Conservation (phyloP, 2,888 invertebrate species). For the Harmothoe impar region DNA sequence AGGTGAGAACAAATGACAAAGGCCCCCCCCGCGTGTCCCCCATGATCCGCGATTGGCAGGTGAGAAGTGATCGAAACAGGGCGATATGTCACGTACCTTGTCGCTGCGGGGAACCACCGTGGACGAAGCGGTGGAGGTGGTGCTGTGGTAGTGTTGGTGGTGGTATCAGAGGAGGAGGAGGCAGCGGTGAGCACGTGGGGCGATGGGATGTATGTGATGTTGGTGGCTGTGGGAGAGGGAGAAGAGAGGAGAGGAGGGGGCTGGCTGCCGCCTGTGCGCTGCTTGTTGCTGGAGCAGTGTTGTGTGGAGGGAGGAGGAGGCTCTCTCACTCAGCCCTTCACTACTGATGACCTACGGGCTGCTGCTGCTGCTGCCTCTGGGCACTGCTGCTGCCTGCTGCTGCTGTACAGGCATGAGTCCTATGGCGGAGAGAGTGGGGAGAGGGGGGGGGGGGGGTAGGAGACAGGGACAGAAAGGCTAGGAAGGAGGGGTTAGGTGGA, state of each 20-base stretch:
- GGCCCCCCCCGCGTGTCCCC: neutral
- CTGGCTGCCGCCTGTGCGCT: slow-evolving; percentile 8
- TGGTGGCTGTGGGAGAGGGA: slow-evolving; percentile 33
- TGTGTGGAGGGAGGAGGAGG: slow-evolving; percentile 12
- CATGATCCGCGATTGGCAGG: neutral
- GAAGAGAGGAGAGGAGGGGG: slow-evolving; percentile 17
- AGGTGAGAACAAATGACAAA: slow-evolving; percentile 29
- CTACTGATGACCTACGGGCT: slow-evolving; percentile 47
- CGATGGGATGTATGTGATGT: neutral
- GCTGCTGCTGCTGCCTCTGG: slow-evolving; percentile 17
- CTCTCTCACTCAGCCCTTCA: slow-evolving; percentile 54
- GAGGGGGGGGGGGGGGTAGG: neutral
- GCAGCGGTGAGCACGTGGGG: slow-evolving; percentile 37
- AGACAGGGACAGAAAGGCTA: neutral
- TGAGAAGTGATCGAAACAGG: slow-evolving; percentile 47
- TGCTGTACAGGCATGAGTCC: slow-evolving; percentile 15
- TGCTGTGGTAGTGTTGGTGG: neutral
- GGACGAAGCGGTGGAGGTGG: neutral
- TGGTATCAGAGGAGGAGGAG: neutral
- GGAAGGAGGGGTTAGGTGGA: neutral
- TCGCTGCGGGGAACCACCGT: neutral
- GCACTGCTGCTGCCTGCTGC: slow-evolving; percentile 47
- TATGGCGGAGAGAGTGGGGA: neutral
- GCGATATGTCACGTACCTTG: slow-evolving; percentile 57
- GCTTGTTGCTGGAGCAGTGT: slow-evolving; percentile 33